Evolutionary conservation across 2,797 vertebrate genomes (phyloP), one percentile per base, ranked within the genome.

Genomic region (Neomorphus geoffroyi): DNA sequence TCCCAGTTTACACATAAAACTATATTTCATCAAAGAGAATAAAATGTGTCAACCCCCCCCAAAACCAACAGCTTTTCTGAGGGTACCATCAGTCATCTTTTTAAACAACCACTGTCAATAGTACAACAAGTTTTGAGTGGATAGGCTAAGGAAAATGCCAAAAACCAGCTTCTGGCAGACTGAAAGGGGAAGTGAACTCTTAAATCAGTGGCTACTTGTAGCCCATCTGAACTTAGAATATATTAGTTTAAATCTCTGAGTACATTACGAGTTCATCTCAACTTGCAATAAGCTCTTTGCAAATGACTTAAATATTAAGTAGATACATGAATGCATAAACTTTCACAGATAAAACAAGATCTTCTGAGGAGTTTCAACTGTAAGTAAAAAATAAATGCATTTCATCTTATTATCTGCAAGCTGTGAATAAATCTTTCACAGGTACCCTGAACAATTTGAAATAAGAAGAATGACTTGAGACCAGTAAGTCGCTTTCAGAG

Each of bases 301-400:
- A 92, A 82, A 80, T 50, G 21, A 17, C 50, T 92, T 90, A 71
- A 90, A 66, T 90, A 75, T 72, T 83, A 78, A 86, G 45, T 79
- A 53, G 41, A 61, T 74, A 87, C 30, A 81, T 39, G 24, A 91
- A 79, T 88, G 32, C 50, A 39, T 91, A 67, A 83, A 83, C 30
- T 69, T 80, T 18, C 67, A 80, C 83, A 45, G 85, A 71, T 86
- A 74, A 91, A 92, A 78, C 35, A 64, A 74, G 57, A 58, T 86
- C 61, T 72, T 23, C 46, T 65, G 37, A 67, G 28, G 35, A 85
- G 18, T 74, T 91, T 80, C 57, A 64, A 6, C 33, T 74, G 15
- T 30, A 58, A 67, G 37, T 85, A 32, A 89, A 80, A 95, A 90
- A 35, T 43, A 9, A 22, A 30, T 74, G 21, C 4, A 26, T 93